Percentiles rank a stretch among this genome's conserved stretches.
Conservation (phyloP, 2,113 vertebrate genomes). For the Mesoclemmys tuberculata region DNA sequence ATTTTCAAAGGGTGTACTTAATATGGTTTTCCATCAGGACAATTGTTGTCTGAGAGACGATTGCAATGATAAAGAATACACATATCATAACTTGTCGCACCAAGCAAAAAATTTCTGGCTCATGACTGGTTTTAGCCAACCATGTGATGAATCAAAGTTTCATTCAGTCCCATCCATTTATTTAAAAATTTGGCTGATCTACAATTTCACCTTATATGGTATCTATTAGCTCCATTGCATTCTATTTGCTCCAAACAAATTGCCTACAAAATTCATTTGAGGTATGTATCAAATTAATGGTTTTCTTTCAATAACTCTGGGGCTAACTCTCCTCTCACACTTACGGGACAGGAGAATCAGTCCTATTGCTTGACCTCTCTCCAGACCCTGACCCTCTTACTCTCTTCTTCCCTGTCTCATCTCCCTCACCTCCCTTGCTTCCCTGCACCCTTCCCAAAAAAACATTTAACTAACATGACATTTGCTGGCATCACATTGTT, state of each 20-base stretch:
- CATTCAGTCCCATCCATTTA: not conserved
- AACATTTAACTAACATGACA: not conserved
- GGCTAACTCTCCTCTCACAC: not conserved
- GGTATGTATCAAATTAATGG: not conserved
- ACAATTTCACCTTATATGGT: fast-evolving
- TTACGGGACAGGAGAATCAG: fast-evolving
- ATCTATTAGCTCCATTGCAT: not conserved
- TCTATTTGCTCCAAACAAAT: not conserved
- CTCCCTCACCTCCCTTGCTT: no score
- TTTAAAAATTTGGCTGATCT: not conserved
- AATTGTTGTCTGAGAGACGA: not conserved
- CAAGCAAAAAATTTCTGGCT: not conserved
- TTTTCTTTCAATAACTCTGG: not conserved
- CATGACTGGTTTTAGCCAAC: not conserved
- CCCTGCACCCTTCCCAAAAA: not conserved
- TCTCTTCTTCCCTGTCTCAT: not conserved
- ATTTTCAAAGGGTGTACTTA: not conserved
- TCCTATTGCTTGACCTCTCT: fast-evolving
- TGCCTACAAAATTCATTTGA: not conserved
- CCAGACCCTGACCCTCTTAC: not conserved
- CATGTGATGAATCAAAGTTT: not conserved
- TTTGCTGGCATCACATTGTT: not conserved
- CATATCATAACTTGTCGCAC: not conserved
- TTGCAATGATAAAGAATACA: not conserved
- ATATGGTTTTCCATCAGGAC: not conserved